Percentiles rank a stretch among this genome's conserved stretches.
These are phyloP conservation scores for Bicyclus anynana DNA, from an alignment of 1,140 invertebrate genomes.

Conservation along the genomic window DNA sequence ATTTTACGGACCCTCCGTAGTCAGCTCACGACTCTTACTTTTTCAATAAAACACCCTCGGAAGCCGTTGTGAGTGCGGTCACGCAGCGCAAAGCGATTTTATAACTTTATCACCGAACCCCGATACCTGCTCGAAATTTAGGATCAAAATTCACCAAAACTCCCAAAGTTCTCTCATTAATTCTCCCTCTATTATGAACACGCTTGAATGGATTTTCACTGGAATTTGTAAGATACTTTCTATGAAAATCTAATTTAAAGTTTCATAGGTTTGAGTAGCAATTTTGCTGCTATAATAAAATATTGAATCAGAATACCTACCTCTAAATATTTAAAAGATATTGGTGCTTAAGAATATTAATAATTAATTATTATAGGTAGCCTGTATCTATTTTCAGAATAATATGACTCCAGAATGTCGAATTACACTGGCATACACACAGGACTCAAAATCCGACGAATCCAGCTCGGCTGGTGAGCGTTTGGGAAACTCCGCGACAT, in stretches of 20 bases:
- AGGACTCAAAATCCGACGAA: too few species aligned
- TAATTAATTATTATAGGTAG: too few species aligned
- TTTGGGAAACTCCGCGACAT: too few species aligned
- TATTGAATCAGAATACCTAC: too few species aligned
- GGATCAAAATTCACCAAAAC: constrained; percentile 33
- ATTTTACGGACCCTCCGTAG: constrained; percentile 57
- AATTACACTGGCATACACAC: too few species aligned
- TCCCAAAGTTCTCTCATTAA: constrained; percentile 31
- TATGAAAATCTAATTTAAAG: neutral
- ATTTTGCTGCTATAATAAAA: too few species aligned
- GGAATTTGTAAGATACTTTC: neutral
- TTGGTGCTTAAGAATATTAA: too few species aligned
- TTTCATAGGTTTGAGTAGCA: neutral
- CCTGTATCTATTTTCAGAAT: too few species aligned
- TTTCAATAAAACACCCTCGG: constrained; percentile 72
- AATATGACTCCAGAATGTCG: too few species aligned
- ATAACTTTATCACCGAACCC: constrained; percentile 62
- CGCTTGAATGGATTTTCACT: constrained; percentile 1
- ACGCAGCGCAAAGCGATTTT: constrained; percentile 66
- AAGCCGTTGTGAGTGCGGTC: constrained; percentile 58
- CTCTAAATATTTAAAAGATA: too few species aligned
- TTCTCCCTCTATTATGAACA: neutral
- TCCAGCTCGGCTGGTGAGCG: too few species aligned
- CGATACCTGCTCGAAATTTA: constrained; percentile 48
- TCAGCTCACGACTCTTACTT: constrained; percentile 67